Conservation (phyloP, 2,888 invertebrate species). For the Labia minor region DNA sequence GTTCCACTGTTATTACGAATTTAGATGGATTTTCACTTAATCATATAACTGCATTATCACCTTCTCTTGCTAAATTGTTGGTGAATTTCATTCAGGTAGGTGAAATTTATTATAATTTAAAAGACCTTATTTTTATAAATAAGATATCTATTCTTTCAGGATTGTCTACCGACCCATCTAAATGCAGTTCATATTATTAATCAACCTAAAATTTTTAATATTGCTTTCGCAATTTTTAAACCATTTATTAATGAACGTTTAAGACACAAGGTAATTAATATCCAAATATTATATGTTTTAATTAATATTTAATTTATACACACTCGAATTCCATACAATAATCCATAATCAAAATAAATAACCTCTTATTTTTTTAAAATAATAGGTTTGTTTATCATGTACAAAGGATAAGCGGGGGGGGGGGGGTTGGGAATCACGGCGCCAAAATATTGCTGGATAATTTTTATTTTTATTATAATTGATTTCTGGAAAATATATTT, state of each 20-base stretch:
- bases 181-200: constrained; percentile 82
- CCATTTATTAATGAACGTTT: constrained; percentile 79
- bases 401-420: no score
- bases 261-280: constrained; percentile 56
- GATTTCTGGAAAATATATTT: no score
- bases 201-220: constrained; percentile 76
- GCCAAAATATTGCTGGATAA: no score
- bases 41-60: constrained; percentile 66
- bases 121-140: no score
- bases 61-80: constrained; percentile 37
- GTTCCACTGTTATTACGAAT: constrained; percentile 61
- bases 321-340: no score
- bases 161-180: constrained; percentile 68
- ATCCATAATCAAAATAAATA: no score
- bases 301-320: no score
- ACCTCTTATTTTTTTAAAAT: no score
- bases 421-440: no score
- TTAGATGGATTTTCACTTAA: constrained; percentile 61
- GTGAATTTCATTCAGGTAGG: constrained; percentile 25
- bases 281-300: no score
- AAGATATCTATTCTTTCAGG: constrained; percentile 42
- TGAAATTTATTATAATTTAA: background rate
- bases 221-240: constrained; percentile 75
- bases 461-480: no score
- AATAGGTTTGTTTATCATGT: no score